Conservation (phyloP, 2,113 vertebrate species). For the Plestiodon gilberti region DNA sequence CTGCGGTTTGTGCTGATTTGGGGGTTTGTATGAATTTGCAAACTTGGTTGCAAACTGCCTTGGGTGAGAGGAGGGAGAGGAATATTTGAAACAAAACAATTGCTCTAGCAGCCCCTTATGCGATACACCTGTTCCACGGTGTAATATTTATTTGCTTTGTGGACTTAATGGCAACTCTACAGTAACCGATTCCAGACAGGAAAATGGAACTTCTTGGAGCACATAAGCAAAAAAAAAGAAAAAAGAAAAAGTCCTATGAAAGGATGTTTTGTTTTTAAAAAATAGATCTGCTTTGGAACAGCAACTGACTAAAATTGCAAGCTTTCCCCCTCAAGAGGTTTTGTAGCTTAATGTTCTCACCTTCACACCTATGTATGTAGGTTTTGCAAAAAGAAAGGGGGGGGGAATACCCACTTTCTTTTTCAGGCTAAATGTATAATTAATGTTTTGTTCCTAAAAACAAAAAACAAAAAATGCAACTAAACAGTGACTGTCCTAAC, state of each 20-base stretch:
- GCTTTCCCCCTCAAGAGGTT: neutral
- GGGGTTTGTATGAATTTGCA: too few species aligned
- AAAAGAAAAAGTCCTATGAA: neutral
- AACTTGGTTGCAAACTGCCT: too few species aligned
- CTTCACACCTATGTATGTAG: constrained; percentile 31
- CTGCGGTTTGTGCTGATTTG: too few species aligned
- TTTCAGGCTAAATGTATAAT: neutral
- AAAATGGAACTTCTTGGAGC: neutral
- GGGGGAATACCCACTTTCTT: constrained; percentile 11
- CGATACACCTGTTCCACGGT: too few species aligned
- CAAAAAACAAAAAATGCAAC: accelerated
- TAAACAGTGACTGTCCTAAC: constrained; percentile 46
- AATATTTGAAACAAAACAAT: too few species aligned
- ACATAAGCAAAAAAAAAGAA: neutral
- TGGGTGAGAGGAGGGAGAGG: too few species aligned
- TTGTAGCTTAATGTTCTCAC: neutral
- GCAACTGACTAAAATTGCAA: neutral
- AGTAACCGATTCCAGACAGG: neutral
- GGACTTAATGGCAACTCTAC: constrained; percentile 16
- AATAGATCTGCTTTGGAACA: neutral
- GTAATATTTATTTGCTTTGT: neutral
- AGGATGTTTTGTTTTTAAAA: too few species aligned
- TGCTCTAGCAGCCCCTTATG: too few species aligned
- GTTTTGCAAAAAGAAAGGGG: constrained; percentile 23
- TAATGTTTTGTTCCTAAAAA: neutral